These are phyloP conservation scores for Pachyrhynchus sulphureomaculatus DNA, from an alignment of 1,140 invertebrate species.

Conservation along the genomic window DNA sequence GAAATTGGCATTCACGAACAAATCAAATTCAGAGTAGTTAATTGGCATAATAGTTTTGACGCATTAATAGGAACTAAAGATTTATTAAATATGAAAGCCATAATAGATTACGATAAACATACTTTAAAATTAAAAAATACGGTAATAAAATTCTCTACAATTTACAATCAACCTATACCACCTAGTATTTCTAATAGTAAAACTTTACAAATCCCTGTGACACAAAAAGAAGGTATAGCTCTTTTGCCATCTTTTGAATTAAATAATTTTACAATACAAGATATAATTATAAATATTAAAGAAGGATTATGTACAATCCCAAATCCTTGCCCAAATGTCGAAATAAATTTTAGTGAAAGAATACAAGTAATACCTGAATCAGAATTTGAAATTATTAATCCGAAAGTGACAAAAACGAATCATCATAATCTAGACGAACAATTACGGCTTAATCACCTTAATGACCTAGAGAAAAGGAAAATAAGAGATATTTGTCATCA, in stretches of 20 bases:
- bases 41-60: too few species aligned
- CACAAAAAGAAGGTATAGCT: constrained; percentile 1
- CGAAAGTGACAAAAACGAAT: too few species aligned
- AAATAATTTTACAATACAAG: constrained; percentile 13
- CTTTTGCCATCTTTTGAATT: constrained; percentile 23
- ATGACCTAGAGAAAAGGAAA: constrained; percentile 5
- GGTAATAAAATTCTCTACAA: too few species aligned
- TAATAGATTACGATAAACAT: too few species aligned
- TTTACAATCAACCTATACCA: neutral
- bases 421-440: neutral
- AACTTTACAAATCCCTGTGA: constrained; percentile 14
- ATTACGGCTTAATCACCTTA: constrained; percentile 9
- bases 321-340: too few species aligned
- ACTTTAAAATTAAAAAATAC: too few species aligned
- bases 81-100: too few species aligned
- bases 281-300: constrained; percentile 6
- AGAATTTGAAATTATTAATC: too few species aligned
- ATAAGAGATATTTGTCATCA: constrained; percentile 6
- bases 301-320: too few species aligned
- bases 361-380: too few species aligned
- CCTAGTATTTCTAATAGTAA: constrained; percentile 7
- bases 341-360: too few species aligned
- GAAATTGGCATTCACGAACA: constrained; percentile 5
- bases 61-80: too few species aligned
- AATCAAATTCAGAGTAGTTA: neutral